Conservation (phyloP, 1,140 invertebrate genomes). For the Neelides sp. region DNA sequence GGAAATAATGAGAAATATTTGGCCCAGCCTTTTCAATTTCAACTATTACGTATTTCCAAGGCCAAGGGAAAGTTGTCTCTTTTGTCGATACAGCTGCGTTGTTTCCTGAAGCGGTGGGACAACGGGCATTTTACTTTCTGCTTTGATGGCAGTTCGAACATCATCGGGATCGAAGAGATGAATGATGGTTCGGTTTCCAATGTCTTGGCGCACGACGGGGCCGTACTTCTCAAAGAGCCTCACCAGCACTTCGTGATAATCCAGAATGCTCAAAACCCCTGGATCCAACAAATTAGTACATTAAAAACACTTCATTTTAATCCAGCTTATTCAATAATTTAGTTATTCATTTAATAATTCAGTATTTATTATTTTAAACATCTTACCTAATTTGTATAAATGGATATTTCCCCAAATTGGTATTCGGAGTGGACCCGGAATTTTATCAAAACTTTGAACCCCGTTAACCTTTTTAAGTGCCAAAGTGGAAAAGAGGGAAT, state of each 20-base stretch:
- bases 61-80: conserved; percentile 40
- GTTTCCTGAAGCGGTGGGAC: conserved; percentile 42
- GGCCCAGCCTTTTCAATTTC: too few relatives aligned
- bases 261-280: conserved; percentile 32
- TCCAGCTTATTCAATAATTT: background rate
- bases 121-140: conserved; percentile 40
- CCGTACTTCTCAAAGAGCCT: conserved; percentile 33
- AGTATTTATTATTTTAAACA: background rate
- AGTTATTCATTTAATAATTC: background rate
- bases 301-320: background rate
- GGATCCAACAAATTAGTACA: conserved; percentile 7
- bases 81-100: conserved; percentile 39
- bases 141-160: conserved; percentile 33
- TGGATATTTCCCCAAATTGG: conserved; percentile 31
- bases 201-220: conserved; percentile 34
- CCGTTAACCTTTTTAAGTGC: background rate
- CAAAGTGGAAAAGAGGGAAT: too few relatives aligned
- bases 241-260: conserved; percentile 34
- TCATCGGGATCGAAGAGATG: conserved; percentile 37
- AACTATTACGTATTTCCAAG: conserved; percentile 46
- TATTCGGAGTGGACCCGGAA: conserved; percentile 31
- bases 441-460: conserved; percentile 19
- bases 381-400: conserved; percentile 32
- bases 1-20: background rate
- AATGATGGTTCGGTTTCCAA: conserved; percentile 32